Conservation (phyloP, 2,888 invertebrate species). For the Philaethria dido region DNA sequence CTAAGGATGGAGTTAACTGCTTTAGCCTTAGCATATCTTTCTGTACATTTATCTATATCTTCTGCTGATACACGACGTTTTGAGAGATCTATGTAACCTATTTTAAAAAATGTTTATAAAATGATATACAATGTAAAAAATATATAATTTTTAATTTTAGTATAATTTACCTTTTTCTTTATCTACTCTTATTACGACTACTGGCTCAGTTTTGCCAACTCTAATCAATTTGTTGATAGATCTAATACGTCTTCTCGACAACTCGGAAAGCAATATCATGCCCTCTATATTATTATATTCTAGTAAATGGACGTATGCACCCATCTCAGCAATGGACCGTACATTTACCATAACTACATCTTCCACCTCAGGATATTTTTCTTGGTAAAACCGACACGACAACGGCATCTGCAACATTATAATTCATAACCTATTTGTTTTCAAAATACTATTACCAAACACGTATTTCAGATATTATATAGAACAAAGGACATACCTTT, state of each 20-base stretch:
- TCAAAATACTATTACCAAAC: constrained; percentile 20
- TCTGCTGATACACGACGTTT: constrained; percentile 99
- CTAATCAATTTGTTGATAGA: constrained; percentile 99
- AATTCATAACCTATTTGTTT: constrained; percentile 65
- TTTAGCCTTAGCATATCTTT: constrained; percentile 98
- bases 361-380: constrained; percentile 98
- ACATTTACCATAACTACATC: constrained; percentile 99
- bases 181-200: constrained; percentile 99
- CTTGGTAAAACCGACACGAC: constrained; percentile 98
- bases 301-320: constrained; percentile 98
- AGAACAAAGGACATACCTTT: constrained; percentile 34
- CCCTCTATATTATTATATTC: constrained; percentile 99
- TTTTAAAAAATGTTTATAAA: constrained; percentile 1
- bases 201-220: constrained; percentile 99
- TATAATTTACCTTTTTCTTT: constrained; percentile 98
- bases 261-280: constrained; percentile 98
- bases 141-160: background rate
- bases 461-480: background rate
- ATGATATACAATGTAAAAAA: background rate
- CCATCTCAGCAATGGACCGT: constrained; percentile 99
- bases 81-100: constrained; percentile 99
- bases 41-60: constrained; percentile 99
- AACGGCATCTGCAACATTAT: constrained; percentile 88
- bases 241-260: constrained; percentile 98
- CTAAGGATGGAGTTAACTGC: constrained; percentile 98